A percentile compares a stretch with the other conserved stretches of the same genome.
Conservation (phyloP, 1,140 invertebrate genomes). For the Hirudo medicinalis region DNA sequence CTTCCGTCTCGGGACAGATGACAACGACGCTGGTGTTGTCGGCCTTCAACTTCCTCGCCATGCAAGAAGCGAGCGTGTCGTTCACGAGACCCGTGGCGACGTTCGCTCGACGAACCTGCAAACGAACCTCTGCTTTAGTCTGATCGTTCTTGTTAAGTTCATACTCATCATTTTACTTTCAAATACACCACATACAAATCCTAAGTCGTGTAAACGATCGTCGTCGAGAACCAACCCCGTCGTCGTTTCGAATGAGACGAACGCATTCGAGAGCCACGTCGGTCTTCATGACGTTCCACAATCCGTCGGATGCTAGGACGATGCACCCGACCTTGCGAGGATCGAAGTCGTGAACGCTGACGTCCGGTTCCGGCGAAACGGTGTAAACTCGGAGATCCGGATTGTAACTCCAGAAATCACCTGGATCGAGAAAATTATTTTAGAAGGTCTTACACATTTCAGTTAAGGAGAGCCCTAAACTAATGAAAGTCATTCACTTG, state of each 20-base stretch:
- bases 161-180: too few relatives aligned
- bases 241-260: too few relatives aligned
- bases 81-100: slow-evolving; percentile 80
- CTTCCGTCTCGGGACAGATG: slow-evolving; percentile 77
- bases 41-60: slow-evolving; percentile 64
- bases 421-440: slow-evolving; percentile 38
- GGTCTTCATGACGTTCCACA: slow-evolving; percentile 67
- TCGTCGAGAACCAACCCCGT: too few relatives aligned
- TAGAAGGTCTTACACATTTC: too few relatives aligned
- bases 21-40: slow-evolving; percentile 91
- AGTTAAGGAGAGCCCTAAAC: too few relatives aligned
- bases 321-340: slow-evolving; percentile 65
- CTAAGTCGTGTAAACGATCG: too few relatives aligned
- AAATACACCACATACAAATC: too few relatives aligned
- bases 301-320: slow-evolving; percentile 85
- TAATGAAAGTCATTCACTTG: too few relatives aligned
- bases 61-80: slow-evolving; percentile 56
- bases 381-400: slow-evolving; percentile 73
- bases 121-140: background rate
- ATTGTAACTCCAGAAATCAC: slow-evolving; percentile 95
- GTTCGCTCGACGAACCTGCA: slow-evolving; percentile 43
- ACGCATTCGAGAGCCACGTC: too few relatives aligned
- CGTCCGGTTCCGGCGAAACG: slow-evolving; percentile 92
- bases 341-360: slow-evolving; percentile 70
- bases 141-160: too few relatives aligned